These are phyloP conservation scores for Excalfactoria chinensis DNA, from an alignment of 2,113 vertebrate genomes.

Conservation along the genomic window DNA sequence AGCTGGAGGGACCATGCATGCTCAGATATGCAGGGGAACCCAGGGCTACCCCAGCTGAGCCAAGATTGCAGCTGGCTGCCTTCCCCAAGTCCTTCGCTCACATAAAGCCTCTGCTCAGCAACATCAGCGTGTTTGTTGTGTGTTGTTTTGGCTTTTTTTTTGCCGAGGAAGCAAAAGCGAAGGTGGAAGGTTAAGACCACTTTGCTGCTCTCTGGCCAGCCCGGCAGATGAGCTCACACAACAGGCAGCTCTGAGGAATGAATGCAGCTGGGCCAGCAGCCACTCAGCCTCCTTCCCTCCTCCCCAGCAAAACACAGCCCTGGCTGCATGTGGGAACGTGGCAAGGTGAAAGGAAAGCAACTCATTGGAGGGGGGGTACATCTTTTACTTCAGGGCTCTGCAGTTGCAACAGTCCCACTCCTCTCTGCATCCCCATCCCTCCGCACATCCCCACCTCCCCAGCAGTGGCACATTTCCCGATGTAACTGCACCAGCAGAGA, in stretches of 20 bases:
- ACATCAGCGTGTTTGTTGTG: background rate
- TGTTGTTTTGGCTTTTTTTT: background rate
- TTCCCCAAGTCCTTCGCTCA: background rate
- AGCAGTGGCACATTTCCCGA: background rate
- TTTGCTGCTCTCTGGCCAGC: background rate
- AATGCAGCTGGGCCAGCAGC: background rate
- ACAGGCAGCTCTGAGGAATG: background rate
- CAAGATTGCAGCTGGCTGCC: background rate
- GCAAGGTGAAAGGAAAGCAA: too few relatives aligned
- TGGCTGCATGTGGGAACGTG: background rate
- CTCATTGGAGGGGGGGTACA: too few relatives aligned
- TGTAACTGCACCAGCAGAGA: background rate
- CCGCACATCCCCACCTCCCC: too few relatives aligned
- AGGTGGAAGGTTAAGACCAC: conserved; percentile 40
- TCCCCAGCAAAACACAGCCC: background rate
- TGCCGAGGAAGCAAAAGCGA: background rate
- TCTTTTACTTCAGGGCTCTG: background rate
- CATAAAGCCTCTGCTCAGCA: conserved; percentile 32
- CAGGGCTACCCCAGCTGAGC: background rate
- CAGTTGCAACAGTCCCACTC: rapidly evolving
- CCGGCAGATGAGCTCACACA: background rate
- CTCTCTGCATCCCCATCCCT: background rate
- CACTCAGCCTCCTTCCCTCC: background rate
- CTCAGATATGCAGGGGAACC: background rate
- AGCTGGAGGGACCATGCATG: background rate